Evolutionary conservation across 2,113 vertebrate species (phyloP).

Genomic region (Xiphorhynchus elegans): DNA sequence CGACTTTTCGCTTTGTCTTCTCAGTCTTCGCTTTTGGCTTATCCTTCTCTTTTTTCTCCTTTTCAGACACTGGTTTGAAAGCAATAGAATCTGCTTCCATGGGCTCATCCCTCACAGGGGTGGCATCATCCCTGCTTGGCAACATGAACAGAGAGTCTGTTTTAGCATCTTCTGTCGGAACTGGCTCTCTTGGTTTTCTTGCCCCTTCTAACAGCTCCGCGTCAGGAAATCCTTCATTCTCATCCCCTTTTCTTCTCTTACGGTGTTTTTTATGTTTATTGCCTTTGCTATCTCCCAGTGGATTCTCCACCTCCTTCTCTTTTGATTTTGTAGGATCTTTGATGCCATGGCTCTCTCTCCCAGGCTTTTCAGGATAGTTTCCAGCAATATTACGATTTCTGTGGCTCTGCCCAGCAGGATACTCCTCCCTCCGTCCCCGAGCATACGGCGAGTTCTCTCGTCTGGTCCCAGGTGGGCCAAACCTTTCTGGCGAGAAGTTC

Average conservation of each 20-base stretch:
- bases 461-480: constrained; percentile 72
- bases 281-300: constrained; percentile 71
- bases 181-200: constrained; percentile 74
- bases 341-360: constrained; percentile 78
- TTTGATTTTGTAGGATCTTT: constrained; percentile 80
- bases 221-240: constrained; percentile 78
- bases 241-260: constrained; percentile 89
- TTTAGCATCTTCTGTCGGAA: constrained; percentile 77
- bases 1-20: constrained; percentile 85
- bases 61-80: constrained; percentile 80
- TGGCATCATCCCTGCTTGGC: constrained; percentile 86
- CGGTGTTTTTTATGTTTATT: constrained; percentile 86
- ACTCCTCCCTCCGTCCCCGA: constrained; percentile 76
- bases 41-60: constrained; percentile 82
- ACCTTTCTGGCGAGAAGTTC: constrained; percentile 81
- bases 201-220: constrained; percentile 73
- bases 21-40: constrained; percentile 80
- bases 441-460: constrained; percentile 86
- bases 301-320: constrained; percentile 69
- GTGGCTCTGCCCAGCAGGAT: constrained; percentile 72
- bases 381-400: constrained; percentile 73
- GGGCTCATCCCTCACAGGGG: constrained; percentile 94
- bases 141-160: constrained; percentile 73
- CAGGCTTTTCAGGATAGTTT: constrained; percentile 76
- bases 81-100: constrained; percentile 88